Base-by-base conservation (phyloP, 2,888 invertebrate genomes). In the Scaptomyza polygonia region DNA sequence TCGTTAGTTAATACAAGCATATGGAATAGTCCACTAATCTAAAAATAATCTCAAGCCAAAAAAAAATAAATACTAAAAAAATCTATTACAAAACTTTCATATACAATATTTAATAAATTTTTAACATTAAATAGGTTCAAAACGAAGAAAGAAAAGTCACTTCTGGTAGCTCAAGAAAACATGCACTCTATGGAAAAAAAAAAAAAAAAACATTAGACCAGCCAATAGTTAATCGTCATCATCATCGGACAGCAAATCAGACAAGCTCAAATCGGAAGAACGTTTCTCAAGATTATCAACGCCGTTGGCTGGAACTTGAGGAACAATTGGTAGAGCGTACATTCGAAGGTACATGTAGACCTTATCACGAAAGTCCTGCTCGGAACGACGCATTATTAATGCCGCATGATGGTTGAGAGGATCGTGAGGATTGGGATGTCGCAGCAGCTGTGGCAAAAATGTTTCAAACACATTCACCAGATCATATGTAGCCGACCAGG, bases 391-490 rank as follows among this genome's bases (percentile, higher is more conserved):
- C 72, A 86, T 70, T 12, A 85, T 67, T 27, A 67, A 59, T 8
- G 83, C 83, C 29, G 83, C 83, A 9, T 67, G 67, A 49, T 76
- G 78, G 18, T 83, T 83, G 2, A 83, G 64, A 1, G 86, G 76
- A 52, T 83, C 83, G 27, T 77, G 53, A 0, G 86, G 83, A 61
- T 86, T 83, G 4, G 83, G 83, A 25, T 82, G 57, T 1, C 86
- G 71, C 58, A 83, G 18, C n/a, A 83, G 44, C 48, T 83, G 83
- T 8, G 83, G 83, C 53, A 83, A 45, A 39, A 83, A 83, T 49
- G 80, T 83, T 18, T 83, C 86, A n/a, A 83, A 82, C 27, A 83
- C 85, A 27, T 83, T 83, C 5, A 85, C 65, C 57, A 83, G 53
- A 67, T 82, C 83, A 32, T 83, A 83, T 57, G 72, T 80, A 39